These are phyloP conservation scores for Halocaridina rubra DNA, from an alignment of 2,888 invertebrate genomes.

Conservation along the genomic window DNA sequence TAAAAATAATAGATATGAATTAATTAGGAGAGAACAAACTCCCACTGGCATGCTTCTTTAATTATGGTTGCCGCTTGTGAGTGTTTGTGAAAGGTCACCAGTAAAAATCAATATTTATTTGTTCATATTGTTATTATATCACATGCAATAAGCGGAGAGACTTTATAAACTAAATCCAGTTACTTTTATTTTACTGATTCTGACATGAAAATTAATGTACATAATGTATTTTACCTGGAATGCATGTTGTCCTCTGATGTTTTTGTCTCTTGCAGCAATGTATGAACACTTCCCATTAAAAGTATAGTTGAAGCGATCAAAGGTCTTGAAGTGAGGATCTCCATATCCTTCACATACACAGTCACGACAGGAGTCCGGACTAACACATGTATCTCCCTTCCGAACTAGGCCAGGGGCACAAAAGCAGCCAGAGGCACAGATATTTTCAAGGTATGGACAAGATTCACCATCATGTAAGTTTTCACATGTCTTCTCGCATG, in stretches of 20 bases:
- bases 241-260: constrained; percentile 69
- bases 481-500: constrained; percentile 83
- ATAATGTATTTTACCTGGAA: constrained; percentile 71
- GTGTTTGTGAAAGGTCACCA: no score
- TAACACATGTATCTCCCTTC: constrained; percentile 76
- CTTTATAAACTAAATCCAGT: no score
- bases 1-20: no score
- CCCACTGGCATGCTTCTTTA: no score
- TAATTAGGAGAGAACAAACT: no score
- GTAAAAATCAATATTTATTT: no score
- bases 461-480: constrained; percentile 71
- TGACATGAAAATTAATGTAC: no score
- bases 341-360: constrained; percentile 83
- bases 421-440: constrained; percentile 86
- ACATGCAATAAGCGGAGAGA: no score
- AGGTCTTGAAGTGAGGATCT: constrained; percentile 83
- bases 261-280: constrained; percentile 77
- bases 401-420: constrained; percentile 82
- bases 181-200: no score
- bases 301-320: constrained; percentile 83
- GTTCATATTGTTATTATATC: no score
- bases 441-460: constrained; percentile 75
- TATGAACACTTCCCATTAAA: constrained; percentile 89
- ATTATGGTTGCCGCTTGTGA: no score
- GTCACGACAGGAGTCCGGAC: constrained; percentile 80